phyloP scores from a whole-genome alignment of 2,797 vertebrate species.

The Heliangelus exortis region DNA sequence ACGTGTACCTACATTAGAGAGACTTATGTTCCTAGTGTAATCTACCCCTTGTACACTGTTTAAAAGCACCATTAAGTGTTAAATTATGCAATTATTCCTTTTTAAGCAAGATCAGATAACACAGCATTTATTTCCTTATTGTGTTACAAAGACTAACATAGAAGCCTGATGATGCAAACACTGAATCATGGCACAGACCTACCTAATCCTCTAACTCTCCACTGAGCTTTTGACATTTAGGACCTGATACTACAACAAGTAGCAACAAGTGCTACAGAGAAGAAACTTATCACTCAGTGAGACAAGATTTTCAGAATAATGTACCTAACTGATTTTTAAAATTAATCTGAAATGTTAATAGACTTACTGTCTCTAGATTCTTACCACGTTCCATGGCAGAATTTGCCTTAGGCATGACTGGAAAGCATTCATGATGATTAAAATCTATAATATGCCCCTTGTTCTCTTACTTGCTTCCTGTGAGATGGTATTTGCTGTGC shows the following conservation, averaged over 20 bases:
- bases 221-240: conserved; percentile 25
- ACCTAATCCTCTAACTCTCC: background rate
- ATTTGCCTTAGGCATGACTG: conserved; percentile 44
- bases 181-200: conserved; percentile 9
- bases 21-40: background rate
- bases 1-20: background rate
- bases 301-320: conserved; percentile 45
- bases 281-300: conserved; percentile 3
- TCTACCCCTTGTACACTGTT: background rate
- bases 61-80: conserved; percentile 11
- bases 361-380: conserved; percentile 55
- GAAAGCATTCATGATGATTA: conserved; percentile 36
- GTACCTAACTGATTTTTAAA: conserved; percentile 41
- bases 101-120: conserved; percentile 41
- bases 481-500: background rate
- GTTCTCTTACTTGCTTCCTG: conserved; percentile 1
- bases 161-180: conserved; percentile 32
- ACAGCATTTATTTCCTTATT: conserved; percentile 29
- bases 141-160: background rate
- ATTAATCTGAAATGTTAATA: conserved; percentile 52
- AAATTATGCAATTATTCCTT: conserved; percentile 42
- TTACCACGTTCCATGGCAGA: conserved; percentile 5
- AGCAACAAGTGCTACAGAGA: conserved; percentile 50
- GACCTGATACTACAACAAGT: conserved; percentile 47
- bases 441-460: conserved; percentile 17